Percentiles rank a stretch among this genome's conserved stretches.
Conservation (phyloP, 1,140 invertebrate species). For the Augochlora pura region DNA sequence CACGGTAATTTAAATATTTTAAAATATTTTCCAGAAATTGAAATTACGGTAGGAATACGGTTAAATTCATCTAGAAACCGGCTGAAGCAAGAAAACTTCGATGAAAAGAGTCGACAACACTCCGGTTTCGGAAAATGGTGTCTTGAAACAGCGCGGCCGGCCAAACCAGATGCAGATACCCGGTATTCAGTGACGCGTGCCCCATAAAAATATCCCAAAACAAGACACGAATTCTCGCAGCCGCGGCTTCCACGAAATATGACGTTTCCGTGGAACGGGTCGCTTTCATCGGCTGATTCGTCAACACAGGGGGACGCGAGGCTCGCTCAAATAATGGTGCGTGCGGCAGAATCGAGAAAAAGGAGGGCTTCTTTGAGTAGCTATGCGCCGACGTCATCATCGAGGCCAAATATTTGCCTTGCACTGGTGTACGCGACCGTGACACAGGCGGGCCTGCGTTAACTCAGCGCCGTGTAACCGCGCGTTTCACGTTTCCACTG, state of each 20-base stretch:
- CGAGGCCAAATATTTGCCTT: conserved; percentile 42
- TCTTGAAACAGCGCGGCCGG: background rate
- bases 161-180: conserved; percentile 10
- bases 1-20: no score
- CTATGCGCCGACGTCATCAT: conserved; percentile 29
- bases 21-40: no score
- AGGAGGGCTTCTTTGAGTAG: conserved; percentile 22
- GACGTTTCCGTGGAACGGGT: background rate
- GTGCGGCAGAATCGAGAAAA: background rate
- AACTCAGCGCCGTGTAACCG: background rate
- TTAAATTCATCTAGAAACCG: no score
- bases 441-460: conserved; percentile 4
- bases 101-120: no score
- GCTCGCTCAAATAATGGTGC: conserved; percentile 13
- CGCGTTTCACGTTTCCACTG: conserved; percentile 5
- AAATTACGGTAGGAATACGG: no score
- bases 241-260: conserved; percentile 7
- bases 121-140: background rate
- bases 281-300: conserved; percentile 13
- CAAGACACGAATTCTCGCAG: background rate
- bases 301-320: conserved; percentile 22
- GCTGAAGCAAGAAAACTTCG: no score
- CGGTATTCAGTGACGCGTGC: background rate
- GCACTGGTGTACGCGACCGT: conserved; percentile 6
- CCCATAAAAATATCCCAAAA: conserved; percentile 6